A percentile compares a stretch with the other conserved stretches of the same genome.
phyloP scores from a whole-genome alignment of 2,113 vertebrate species.

The Amia ocellicauda region DNA sequence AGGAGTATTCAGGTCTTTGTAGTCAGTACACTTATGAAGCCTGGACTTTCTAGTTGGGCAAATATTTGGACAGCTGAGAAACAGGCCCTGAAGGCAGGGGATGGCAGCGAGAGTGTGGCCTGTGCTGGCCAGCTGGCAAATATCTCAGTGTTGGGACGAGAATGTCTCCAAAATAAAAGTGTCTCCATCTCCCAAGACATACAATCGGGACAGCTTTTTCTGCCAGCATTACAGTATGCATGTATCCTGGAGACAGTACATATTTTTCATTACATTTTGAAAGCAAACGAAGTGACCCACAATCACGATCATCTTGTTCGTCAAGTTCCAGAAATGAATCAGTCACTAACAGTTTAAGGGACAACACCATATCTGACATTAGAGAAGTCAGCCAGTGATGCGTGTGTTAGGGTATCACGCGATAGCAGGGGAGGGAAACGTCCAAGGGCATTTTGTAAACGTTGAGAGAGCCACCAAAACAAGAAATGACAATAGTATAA shows the following conservation, averaged over 20 bases:
- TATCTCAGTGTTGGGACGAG: conserved; percentile 18
- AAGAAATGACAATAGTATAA: no score
- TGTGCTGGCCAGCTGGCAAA: conserved; percentile 14
- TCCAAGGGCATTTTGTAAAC: no score
- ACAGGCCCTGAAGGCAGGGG: conserved; percentile 7
- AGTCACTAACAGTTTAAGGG: not conserved
- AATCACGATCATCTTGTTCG: not conserved
- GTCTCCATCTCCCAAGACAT: conserved; percentile 24
- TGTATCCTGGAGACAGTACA: conserved; percentile 53
- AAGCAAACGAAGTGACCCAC: not conserved
- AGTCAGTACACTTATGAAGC: not conserved
- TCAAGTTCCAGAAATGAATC: no score
- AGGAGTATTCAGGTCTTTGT: no score
- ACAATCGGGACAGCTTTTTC: conserved; percentile 28
- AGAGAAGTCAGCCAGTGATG: not conserved
- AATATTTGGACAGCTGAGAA: not conserved
- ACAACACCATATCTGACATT: conserved; percentile 5
- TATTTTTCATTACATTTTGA: conserved; percentile 30
- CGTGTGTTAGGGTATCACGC: not conserved
- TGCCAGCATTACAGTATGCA: conserved; percentile 21
- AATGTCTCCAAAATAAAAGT: conserved; percentile 23
- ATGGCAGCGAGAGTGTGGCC: conserved; percentile 27
- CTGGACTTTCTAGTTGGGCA: no score
- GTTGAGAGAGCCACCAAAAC: no score
- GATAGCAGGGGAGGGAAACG: not conserved